Base-by-base conservation (phyloP, 2,113 vertebrate species). In the Saccopteryx bilineata region DNA sequence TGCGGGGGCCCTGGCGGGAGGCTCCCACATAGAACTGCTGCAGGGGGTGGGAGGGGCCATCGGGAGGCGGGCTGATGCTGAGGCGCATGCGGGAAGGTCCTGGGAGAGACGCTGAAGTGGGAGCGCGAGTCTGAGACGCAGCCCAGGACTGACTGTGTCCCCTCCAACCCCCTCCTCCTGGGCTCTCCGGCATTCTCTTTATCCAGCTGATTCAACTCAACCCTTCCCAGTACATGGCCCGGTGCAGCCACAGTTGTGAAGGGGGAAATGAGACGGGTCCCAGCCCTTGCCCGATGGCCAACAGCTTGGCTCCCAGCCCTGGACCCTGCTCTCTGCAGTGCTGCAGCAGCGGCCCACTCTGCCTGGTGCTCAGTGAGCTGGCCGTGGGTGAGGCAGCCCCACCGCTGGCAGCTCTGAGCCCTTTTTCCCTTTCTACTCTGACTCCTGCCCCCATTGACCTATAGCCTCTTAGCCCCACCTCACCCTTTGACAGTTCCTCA, bases 311-410 rank as follows among this genome's bases (percentile, higher is more conserved):
- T 9, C 0, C 0, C 19, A 69, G 82, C 72, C 68, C 78, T 39
- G 86, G 23, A 54, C 97, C 76, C 48, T 99, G 99, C 24, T 66
- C 94, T 19, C 63, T 98, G 79, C 88, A 95, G 21, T 99, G 99
- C 97, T 99, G 98, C 63, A 18, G 17, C 9, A 31, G 93, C 21
- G 60, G 91, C 4, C 93, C 98, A 0, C 97, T 90, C 91, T 99
- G 99, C 97, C 97, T 99, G 95, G 92, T 1, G 17, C 97, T 98
- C 93, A 98, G 92, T 0, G 61, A 82, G 60, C 97, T 39, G 0
- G 96, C 98, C 96, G 98, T 96, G 0, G 93, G 94, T 98, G 93
- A 93, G 88, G 23, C 54, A 79, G 17, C 6, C 48, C 15, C 10
- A 3, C 15, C 18, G 56, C 17, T 7, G 0, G 2, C 1, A 87